A percentile compares a stretch with the other conserved stretches of the same genome.
Evolutionary conservation across 2,797 vertebrate species (phyloP).

Genomic region (Scyliorhinus canicula): DNA sequence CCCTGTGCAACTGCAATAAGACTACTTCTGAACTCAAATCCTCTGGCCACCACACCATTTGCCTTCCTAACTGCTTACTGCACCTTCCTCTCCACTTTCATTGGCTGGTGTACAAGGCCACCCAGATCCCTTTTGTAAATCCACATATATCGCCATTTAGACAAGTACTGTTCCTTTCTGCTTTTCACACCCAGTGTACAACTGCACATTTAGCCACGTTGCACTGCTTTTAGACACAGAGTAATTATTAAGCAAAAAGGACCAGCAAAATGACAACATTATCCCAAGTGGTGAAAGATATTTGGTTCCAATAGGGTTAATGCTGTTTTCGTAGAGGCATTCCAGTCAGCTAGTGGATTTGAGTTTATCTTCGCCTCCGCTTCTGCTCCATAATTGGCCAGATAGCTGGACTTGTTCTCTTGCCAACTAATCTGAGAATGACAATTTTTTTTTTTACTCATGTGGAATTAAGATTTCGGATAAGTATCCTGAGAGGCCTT

Average conservation of each 20-base stretch:
- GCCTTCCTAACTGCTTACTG: too few species aligned
- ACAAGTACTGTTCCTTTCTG: too few species aligned
- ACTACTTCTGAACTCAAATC: too few species aligned
- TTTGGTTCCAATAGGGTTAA: background rate
- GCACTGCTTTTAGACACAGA: background rate
- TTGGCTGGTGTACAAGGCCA: too few species aligned
- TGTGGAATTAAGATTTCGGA: background rate
- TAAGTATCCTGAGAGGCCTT: constrained; percentile 11
- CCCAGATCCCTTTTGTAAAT: too few species aligned
- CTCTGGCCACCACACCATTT: too few species aligned
- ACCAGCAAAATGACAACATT: background rate
- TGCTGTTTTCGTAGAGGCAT: background rate
- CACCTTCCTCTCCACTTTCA: too few species aligned
- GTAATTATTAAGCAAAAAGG: background rate
- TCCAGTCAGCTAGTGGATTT: background rate
- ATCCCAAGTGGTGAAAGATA: background rate
- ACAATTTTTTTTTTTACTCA: constrained; percentile 29
- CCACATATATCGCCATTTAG: too few species aligned
- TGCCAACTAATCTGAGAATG: constrained; percentile 18
- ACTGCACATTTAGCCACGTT: too few species aligned
- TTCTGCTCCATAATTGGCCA: constrained; percentile 19
- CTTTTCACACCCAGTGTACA: too few species aligned
- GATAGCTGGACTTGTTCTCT: background rate
- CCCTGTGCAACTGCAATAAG: too few species aligned
- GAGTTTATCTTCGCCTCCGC: background rate